These are phyloP conservation scores for Lacanobia wlatinum DNA, from an alignment of 2,888 invertebrate genomes.

Conservation along the genomic window DNA sequence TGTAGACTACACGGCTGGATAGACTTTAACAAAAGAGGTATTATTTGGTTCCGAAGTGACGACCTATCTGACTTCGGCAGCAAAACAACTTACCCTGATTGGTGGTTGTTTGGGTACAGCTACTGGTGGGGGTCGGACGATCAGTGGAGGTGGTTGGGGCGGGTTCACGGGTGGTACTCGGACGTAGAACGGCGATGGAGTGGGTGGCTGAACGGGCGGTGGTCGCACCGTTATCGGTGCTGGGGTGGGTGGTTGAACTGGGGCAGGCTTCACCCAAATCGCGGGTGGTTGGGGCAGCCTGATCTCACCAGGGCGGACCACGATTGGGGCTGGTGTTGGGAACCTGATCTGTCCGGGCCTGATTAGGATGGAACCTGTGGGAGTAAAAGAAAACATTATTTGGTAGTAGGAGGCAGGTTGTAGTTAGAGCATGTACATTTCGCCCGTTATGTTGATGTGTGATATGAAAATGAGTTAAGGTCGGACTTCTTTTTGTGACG, in stretches of 20 bases:
- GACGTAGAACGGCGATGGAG: conserved; percentile 75
- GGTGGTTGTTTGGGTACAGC: conserved; percentile 73
- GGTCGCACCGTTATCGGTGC: conserved; percentile 77
- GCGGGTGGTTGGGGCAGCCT: conserved; percentile 71
- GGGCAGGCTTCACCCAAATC: conserved; percentile 79
- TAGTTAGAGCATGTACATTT: no score
- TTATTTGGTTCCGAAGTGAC: neutral
- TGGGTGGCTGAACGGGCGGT: conserved; percentile 74
- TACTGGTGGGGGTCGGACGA: conserved; percentile 78
- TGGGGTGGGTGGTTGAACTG: conserved; percentile 76
- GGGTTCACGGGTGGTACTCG: conserved; percentile 76
- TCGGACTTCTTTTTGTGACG: no score
- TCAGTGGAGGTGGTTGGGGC: conserved; percentile 74
- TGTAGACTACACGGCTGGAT: no score
- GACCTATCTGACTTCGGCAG: no score
- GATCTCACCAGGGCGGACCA: conserved; percentile 78
- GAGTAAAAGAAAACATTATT: neutral
- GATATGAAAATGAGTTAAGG: no score
- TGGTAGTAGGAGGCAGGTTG: no score
- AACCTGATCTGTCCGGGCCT: conserved; percentile 81
- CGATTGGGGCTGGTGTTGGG: conserved; percentile 74
- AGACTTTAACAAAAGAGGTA: no score
- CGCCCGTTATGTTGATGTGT: no score
- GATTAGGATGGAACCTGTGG: conserved; percentile 78
- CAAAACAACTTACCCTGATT: conserved; percentile 72